Evolutionary conservation across 1,140 invertebrate species (phyloP), one percentile per base, ranked within the genome.

Genomic region (Wasmannia auropunctata): DNA sequence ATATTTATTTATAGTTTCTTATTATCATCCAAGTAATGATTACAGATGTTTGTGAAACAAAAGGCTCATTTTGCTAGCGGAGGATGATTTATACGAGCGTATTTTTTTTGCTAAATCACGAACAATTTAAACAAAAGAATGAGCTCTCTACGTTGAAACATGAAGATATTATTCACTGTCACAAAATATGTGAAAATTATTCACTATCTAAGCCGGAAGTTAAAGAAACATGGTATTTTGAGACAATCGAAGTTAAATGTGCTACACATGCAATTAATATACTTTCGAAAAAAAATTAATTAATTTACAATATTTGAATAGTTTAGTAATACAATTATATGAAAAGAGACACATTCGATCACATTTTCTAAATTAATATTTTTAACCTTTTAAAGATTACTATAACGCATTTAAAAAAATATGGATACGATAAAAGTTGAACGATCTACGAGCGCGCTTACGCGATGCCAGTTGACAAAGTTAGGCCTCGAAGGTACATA

Each of bases 131-230:
- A 40, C 7, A 69, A 79, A 56, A 46, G 10, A 56, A 40, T 37
- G 34, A 11, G 19, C n/a, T 11, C 16, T 1, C 16, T 40, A 8
- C 49, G 34, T 54, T 67, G 43, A 80, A 80, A 80, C n/a, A 54
- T 67, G 76, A 67, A 40, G 43, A 3, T 56, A 80, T 80, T 80
- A 80, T 67, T 80, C 62, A 80, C n/a, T 54, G 46, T 80, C 16
- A 31, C 28, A 11, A 80, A 80, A 80, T 43, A 40, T 69, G 34
- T 19, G 63, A 7, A 31, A 69, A 40, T 80, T 80, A 80, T 70
- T 80, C 16, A 11, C 34, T n/a, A 37, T 31, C 16, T 69, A 40
- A 80, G 10, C 22, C 7, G 22, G 16, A 51, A 34, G 28, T 40
- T 10, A 67, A 16, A 67, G 31, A 79, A 49, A 63, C n/a, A 14